These are phyloP conservation scores for Parasteatoda tepidariorum DNA, from an alignment of 1,140 invertebrate genomes.

Conservation along the genomic window DNA sequence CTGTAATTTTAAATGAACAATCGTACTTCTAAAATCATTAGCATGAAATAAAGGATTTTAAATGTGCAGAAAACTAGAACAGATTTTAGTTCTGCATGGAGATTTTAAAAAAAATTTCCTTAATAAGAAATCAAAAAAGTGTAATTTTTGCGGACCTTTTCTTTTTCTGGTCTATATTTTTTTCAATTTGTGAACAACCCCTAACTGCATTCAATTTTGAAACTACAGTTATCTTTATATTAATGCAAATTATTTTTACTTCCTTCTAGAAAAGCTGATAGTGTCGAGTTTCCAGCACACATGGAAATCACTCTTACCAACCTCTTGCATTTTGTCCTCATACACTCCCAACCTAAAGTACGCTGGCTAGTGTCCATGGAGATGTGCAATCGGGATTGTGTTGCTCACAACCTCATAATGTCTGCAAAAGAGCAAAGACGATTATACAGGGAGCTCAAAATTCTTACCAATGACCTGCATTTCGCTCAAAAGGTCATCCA, in stretches of 20 bases:
- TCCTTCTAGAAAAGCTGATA: conserved; percentile 78
- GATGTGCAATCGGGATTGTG: conserved; percentile 49
- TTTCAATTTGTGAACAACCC: too few species aligned
- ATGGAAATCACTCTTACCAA: conserved; percentile 76
- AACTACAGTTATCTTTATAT: too few species aligned
- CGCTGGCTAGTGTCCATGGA: conserved; percentile 53
- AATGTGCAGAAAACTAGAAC: too few species aligned
- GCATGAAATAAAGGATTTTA: too few species aligned
- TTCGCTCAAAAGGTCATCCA: conserved; percentile 34
- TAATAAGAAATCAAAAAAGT: too few species aligned
- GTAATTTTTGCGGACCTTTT: too few species aligned
- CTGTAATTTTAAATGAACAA: too few species aligned
- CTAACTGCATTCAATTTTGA: too few species aligned
- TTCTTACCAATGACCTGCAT: conserved; percentile 37
- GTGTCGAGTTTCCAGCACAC: conserved; percentile 76
- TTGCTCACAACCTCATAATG: conserved; percentile 46
- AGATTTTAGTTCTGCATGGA: too few species aligned
- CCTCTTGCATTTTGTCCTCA: conserved; percentile 79
- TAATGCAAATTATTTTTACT: background rate
- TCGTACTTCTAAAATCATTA: too few species aligned
- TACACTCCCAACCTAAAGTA: conserved; percentile 69
- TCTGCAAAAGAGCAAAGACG: conserved; percentile 27
- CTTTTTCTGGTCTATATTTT: too few species aligned
- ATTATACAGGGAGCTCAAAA: conserved; percentile 11
- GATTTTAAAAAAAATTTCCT: too few species aligned